phyloP scores from a whole-genome alignment of 2,113 vertebrate genomes.

The Polyodon spathula region DNA sequence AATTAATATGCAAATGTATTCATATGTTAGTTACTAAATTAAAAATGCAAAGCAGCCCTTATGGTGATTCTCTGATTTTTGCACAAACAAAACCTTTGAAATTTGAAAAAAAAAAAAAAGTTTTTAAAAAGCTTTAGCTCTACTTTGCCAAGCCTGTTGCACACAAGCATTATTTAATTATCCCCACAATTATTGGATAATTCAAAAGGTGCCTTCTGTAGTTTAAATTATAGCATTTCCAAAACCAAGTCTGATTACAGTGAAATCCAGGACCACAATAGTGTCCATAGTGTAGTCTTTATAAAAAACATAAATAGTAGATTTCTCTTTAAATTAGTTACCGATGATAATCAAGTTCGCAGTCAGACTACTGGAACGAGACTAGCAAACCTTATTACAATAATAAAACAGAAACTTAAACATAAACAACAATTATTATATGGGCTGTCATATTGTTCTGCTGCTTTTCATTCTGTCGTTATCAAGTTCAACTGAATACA shows the following conservation, averaged over 20 bases:
- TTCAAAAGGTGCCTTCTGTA: slow-evolving; percentile 8
- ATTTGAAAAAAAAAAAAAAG: slow-evolving; percentile 64
- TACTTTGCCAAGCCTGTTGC: slow-evolving; percentile 60
- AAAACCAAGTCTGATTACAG: slow-evolving; percentile 8
- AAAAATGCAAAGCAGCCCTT: slow-evolving; percentile 99
- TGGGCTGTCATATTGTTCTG: too few species aligned
- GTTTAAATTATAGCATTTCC: slow-evolving; percentile 9
- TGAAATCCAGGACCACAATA: slow-evolving; percentile 5
- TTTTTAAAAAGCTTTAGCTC: slow-evolving; percentile 35
- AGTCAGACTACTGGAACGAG: too few species aligned
- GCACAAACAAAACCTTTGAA: slow-evolving; percentile 91
- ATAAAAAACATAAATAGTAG: not conserved
- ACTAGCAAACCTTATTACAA: too few species aligned
- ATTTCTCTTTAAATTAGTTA: too few species aligned
- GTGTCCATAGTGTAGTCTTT: not conserved
- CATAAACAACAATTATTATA: too few species aligned
- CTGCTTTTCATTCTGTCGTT: too few species aligned
- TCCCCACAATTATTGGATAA: not conserved
- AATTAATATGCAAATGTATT: slow-evolving; percentile 99
- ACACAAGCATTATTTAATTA: slow-evolving; percentile 40
- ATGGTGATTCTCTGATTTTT: slow-evolving; percentile 97
- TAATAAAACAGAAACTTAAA: too few species aligned
- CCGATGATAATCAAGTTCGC: too few species aligned
- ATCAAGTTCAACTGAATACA: too few species aligned
- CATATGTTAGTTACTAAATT: slow-evolving; percentile 99